phyloP scores from a whole-genome alignment of 1,140 invertebrate species.

The Atta texana region DNA sequence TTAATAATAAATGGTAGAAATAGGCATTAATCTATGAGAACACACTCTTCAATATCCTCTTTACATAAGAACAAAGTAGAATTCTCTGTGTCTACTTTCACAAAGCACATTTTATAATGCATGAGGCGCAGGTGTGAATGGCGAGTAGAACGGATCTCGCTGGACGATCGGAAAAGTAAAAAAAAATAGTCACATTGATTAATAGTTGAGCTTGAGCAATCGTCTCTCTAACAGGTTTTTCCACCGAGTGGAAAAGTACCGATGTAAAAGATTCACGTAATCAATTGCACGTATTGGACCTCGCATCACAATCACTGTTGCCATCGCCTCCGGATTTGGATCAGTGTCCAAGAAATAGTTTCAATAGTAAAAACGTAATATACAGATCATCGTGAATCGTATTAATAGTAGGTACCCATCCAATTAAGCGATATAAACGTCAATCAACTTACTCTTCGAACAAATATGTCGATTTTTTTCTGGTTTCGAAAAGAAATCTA shows the following conservation, averaged over 20 bases:
- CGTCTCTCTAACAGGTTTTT: constrained; percentile 8
- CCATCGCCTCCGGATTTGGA: too few species aligned
- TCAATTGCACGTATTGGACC: background rate
- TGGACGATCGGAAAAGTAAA: constrained; percentile 21
- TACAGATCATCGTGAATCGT: too few species aligned
- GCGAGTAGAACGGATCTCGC: background rate
- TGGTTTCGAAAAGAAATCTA: too few species aligned
- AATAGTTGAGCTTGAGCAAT: background rate
- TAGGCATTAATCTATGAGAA: too few species aligned
- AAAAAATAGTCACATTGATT: background rate
- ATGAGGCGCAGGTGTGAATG: background rate
- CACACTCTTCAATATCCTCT: background rate
- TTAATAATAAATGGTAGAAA: too few species aligned
- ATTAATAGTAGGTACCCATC: too few species aligned
- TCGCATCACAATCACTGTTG: too few species aligned
- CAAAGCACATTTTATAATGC: background rate
- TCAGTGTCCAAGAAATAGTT: too few species aligned
- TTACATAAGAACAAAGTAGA: background rate
- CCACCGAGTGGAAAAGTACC: constrained; percentile 41
- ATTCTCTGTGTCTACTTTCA: background rate
- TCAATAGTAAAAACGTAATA: too few species aligned
- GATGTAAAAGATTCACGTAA: constrained; percentile 24
- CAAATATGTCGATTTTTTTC: too few species aligned
- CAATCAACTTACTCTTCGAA: too few species aligned
- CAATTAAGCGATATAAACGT: too few species aligned